Percentiles rank a stretch among this genome's conserved stretches.
These are phyloP conservation scores for Bubo bubo DNA, from an alignment of 2,113 vertebrate genomes.

Conservation along the genomic window DNA sequence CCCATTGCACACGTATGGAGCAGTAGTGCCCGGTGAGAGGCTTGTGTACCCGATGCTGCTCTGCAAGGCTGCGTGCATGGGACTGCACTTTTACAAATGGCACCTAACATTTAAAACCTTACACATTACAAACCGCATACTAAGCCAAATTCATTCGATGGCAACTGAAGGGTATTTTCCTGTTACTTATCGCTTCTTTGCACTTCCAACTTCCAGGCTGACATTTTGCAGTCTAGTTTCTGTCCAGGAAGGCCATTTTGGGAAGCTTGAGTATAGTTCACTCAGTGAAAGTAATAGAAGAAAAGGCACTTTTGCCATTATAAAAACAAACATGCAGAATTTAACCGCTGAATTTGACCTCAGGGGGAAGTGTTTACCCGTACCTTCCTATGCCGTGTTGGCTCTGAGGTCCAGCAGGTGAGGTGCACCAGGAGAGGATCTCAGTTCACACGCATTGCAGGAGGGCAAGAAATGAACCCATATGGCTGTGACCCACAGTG, in stretches of 20 bases:
- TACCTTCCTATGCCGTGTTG: neutral
- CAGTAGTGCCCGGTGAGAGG: neutral
- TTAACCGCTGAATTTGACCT: neutral
- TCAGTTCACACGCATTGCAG: neutral
- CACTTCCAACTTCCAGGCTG: neutral
- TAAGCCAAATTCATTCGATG: neutral
- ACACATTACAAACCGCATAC: neutral
- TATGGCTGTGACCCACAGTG: neutral
- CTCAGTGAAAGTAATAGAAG: neutral
- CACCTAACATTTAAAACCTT: neutral
- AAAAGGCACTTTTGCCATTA: neutral
- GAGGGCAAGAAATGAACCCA: neutral
- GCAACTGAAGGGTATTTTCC: neutral
- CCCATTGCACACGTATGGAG: accelerated
- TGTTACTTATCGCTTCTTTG: neutral
- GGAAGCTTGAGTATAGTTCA: neutral
- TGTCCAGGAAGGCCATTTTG: slow-evolving; percentile 10
- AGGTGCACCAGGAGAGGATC: neutral
- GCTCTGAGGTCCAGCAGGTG: neutral
- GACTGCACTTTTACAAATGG: neutral
- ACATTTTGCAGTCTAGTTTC: slow-evolving; percentile 2
- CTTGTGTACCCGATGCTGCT: neutral
- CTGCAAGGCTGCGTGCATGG: accelerated
- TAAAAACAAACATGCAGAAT: neutral
- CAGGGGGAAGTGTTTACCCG: neutral